Conservation (phyloP, 2,888 invertebrate genomes). For the Coremacera marginata region DNA sequence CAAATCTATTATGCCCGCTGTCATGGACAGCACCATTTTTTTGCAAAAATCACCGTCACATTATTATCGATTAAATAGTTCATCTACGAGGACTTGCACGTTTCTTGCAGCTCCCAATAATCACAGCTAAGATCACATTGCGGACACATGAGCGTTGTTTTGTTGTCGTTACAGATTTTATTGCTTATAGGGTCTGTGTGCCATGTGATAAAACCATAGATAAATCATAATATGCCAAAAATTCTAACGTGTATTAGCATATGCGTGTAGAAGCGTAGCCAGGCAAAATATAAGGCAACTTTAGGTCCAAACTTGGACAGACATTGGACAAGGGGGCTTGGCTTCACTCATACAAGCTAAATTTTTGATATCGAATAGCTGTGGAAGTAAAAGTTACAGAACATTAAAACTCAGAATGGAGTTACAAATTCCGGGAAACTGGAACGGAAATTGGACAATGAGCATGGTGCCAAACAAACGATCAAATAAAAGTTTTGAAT, state of each 20-base stretch:
- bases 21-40: constrained; percentile 79
- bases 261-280: constrained; percentile 88
- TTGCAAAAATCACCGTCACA: constrained; percentile 81
- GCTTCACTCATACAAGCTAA: too few species aligned
- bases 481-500: too few species aligned
- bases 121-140: constrained; percentile 82
- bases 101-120: constrained; percentile 79
- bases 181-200: constrained; percentile 70
- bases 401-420: too few species aligned
- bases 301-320: constrained; percentile 84
- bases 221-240: constrained; percentile 76
- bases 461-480: too few species aligned
- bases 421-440: too few species aligned
- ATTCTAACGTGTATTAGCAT: constrained; percentile 83
- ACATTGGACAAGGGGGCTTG: too few species aligned
- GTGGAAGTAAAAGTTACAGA: too few species aligned
- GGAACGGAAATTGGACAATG: too few species aligned
- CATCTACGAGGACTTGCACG: constrained; percentile 79
- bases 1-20: constrained; percentile 84
- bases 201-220: constrained; percentile 73
- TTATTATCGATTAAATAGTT: constrained; percentile 88
- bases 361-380: too few species aligned
- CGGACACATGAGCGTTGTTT: constrained; percentile 82
- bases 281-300: constrained; percentile 85
- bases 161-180: constrained; percentile 73